Conservation (phyloP, 2,888 invertebrate species). For the Trimorus sp. region DNA sequence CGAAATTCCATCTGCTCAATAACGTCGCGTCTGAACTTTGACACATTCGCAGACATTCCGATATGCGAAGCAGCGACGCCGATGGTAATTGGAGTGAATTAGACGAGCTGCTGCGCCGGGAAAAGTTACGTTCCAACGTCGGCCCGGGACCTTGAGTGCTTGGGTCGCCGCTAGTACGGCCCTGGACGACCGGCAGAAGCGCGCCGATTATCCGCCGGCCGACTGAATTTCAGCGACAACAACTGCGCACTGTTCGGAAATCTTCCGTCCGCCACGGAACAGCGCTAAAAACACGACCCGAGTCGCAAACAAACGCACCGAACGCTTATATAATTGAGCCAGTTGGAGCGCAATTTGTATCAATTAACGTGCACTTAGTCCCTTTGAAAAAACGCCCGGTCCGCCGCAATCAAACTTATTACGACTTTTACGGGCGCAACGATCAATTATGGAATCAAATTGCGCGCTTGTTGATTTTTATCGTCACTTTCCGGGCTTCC, state of each 20-base stretch:
- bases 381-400: conserved; percentile 41
- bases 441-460: conserved; percentile 50
- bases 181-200: conserved; percentile 45
- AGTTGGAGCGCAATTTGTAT: conserved; percentile 49
- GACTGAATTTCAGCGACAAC: conserved; percentile 54
- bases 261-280: conserved; percentile 44
- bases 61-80: background rate
- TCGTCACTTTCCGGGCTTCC: conserved; percentile 32
- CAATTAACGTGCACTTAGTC: conserved; percentile 53
- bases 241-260: conserved; percentile 48
- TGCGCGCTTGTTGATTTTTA: conserved; percentile 37
- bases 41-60: conserved; percentile 33
- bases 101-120: conserved; percentile 33
- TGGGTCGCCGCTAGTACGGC: conserved; percentile 39
- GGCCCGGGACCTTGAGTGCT: conserved; percentile 37
- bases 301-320: conserved; percentile 34
- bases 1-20: conserved; percentile 39
- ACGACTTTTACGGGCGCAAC: conserved; percentile 29
- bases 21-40: conserved; percentile 42
- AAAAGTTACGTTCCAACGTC: conserved; percentile 34
- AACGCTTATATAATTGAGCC: conserved; percentile 43
- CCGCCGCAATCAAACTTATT: conserved; percentile 38
- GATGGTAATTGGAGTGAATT: conserved; percentile 50
- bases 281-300: conserved; percentile 36
- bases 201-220: conserved; percentile 42